These are phyloP conservation scores for Mohoua ochrocephala DNA, from an alignment of 2,113 vertebrate genomes.

Conservation along the genomic window DNA sequence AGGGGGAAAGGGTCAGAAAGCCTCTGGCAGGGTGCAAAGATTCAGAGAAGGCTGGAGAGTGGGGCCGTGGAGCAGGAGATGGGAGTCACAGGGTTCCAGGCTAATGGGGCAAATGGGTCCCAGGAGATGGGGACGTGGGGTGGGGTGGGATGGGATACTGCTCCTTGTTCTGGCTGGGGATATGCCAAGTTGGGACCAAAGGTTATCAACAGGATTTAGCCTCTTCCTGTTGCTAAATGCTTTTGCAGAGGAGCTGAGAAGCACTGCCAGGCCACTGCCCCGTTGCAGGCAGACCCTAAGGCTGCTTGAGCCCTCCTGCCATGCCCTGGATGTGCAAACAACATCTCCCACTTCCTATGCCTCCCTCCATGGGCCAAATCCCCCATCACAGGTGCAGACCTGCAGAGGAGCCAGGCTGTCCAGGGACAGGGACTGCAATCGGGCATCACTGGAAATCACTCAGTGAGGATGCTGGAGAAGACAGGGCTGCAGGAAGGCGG, in stretches of 20 bases:
- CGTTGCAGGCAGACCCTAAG: background rate
- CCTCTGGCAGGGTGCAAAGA: background rate
- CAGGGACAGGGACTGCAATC: rapidly evolving
- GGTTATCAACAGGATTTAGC: background rate
- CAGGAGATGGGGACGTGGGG: background rate
- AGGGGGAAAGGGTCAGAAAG: background rate
- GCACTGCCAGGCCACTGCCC: background rate
- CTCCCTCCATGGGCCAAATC: background rate
- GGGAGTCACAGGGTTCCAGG: background rate
- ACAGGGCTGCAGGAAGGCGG: background rate
- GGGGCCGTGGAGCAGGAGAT: background rate
- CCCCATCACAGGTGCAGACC: background rate
- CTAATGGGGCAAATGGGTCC: background rate
- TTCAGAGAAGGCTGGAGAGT: background rate
- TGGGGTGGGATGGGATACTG: background rate
- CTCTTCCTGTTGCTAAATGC: background rate
- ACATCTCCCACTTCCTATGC: background rate
- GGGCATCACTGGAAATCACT: rapidly evolving
- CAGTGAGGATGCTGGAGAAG: background rate
- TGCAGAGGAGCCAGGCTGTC: background rate
- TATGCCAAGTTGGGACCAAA: background rate
- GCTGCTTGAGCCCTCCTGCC: background rate
- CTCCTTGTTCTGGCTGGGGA: rapidly evolving
- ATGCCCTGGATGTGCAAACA: background rate
- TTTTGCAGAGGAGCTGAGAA: background rate